Percentiles rank a stretch among this genome's conserved stretches.
Conservation (phyloP, 2,113 vertebrate genomes). For the Daboia siamensis region DNA sequence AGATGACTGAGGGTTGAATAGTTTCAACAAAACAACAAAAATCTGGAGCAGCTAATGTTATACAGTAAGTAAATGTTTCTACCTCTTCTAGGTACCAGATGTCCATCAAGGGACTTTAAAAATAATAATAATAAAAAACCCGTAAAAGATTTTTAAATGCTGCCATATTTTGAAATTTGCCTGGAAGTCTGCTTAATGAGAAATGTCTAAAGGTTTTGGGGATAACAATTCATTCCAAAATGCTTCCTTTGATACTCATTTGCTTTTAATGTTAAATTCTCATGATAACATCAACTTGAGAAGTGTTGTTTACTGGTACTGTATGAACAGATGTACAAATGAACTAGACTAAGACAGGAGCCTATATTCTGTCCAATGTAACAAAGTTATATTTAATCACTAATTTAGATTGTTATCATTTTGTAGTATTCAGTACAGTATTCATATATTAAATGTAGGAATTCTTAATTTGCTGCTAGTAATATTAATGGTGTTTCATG, state of each 20-base stretch:
- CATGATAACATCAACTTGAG: neutral
- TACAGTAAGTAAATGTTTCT: neutral
- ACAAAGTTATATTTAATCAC: slow-evolving; percentile 30
- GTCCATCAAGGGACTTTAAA: neutral
- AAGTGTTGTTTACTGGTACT: slow-evolving; percentile 4
- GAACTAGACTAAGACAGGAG: slow-evolving; percentile 46
- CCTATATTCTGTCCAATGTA: slow-evolving; percentile 41
- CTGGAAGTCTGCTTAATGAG: neutral
- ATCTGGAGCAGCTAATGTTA: neutral
- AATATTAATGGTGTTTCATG: accelerated
- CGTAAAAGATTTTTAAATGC: neutral
- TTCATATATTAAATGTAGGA: neutral
- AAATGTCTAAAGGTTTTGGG: neutral
- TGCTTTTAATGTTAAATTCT: neutral
- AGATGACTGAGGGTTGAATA: neutral
- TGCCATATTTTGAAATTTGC: neutral
- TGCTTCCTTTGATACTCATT: neutral
- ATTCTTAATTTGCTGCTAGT: neutral
- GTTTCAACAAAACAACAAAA: neutral
- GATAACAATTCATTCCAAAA: neutral
- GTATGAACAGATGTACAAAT: slow-evolving; percentile 46
- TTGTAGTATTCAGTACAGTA: neutral
- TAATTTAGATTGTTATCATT: neutral
- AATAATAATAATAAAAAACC: neutral
- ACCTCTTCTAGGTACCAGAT: neutral